These are phyloP conservation scores for Papilio glaucus DNA, from an alignment of 1,140 invertebrate species.

Conservation along the genomic window DNA sequence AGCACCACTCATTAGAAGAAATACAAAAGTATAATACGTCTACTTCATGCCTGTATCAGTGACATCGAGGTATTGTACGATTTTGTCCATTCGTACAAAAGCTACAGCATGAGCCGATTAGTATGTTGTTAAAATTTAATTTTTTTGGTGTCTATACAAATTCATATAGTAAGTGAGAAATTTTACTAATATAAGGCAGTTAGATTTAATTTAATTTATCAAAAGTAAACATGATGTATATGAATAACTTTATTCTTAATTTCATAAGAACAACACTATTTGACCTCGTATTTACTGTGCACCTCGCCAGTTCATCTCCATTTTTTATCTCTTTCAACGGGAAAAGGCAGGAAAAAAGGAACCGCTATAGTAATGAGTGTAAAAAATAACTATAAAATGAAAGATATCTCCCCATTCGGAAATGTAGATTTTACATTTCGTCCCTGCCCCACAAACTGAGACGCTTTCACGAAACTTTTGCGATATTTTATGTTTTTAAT, in stretches of 20 bases:
- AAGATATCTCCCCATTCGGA: conserved; percentile 53
- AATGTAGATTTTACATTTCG: conserved; percentile 37
- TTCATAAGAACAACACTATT: conserved; percentile 52
- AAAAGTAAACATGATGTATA: too few species aligned
- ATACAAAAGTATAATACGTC: too few species aligned
- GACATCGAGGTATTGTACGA: too few species aligned
- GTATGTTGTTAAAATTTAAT: too few species aligned
- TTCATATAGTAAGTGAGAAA: too few species aligned
- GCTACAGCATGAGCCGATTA: too few species aligned
- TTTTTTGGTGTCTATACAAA: too few species aligned
- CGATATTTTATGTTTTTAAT: conserved; percentile 28
- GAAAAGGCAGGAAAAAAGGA: conserved; percentile 76
- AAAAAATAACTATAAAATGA: conserved; percentile 74
- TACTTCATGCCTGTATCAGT: too few species aligned
- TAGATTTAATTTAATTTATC: too few species aligned
- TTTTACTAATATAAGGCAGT: too few species aligned
- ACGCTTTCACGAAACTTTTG: conserved; percentile 10
- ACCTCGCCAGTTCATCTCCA: conserved; percentile 81
- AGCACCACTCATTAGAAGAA: too few species aligned
- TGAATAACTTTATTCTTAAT: conserved; percentile 4
- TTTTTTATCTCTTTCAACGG: conserved; percentile 80
- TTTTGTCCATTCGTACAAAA: too few species aligned
- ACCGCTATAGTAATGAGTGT: conserved; percentile 79
- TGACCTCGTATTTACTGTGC: conserved; percentile 78
- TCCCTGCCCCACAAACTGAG: conserved; percentile 33